These are phyloP conservation scores for Sciurus carolinensis DNA, from an alignment of 2,797 vertebrate genomes.

Conservation along the genomic window DNA sequence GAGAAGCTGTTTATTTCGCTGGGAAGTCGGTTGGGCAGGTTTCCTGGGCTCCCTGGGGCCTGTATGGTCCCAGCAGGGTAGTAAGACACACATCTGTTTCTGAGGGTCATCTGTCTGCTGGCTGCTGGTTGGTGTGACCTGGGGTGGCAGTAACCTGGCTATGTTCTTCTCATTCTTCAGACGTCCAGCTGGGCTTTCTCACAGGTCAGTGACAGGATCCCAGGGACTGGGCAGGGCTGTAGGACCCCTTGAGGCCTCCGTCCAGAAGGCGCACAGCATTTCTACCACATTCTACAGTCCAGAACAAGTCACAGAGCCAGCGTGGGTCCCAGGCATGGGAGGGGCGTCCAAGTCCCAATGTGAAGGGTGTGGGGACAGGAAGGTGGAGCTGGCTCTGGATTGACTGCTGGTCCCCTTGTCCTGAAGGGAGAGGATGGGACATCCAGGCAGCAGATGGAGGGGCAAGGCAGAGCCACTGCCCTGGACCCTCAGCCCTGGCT, in stretches of 20 bases:
- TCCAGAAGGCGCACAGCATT: fast-evolving
- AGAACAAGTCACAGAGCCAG: not conserved
- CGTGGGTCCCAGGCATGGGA: fast-evolving
- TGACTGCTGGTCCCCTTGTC: not conserved
- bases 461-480: not conserved
- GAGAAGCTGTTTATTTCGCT: not conserved
- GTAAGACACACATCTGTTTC: not conserved
- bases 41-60: not conserved
- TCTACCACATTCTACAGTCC: not conserved
- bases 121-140: not conserved
- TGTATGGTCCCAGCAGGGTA: not conserved
- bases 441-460: not conserved
- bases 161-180: not conserved
- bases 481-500: not conserved
- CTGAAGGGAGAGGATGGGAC: not conserved
- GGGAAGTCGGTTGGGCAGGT: not conserved
- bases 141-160: not conserved
- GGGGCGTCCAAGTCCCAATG: not conserved
- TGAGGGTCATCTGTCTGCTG: fast-evolving
- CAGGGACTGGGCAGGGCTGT: not conserved
- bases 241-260: not conserved
- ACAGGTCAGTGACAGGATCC: fast-evolving
- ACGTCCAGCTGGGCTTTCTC: not conserved
- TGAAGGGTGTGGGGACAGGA: not conserved
- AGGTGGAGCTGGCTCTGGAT: not conserved